Percentiles rank a stretch among this genome's conserved stretches.
These are phyloP conservation scores for Drosophila hawaiiensis DNA, from an alignment of 2,888 invertebrate genomes.

Conservation along the genomic window DNA sequence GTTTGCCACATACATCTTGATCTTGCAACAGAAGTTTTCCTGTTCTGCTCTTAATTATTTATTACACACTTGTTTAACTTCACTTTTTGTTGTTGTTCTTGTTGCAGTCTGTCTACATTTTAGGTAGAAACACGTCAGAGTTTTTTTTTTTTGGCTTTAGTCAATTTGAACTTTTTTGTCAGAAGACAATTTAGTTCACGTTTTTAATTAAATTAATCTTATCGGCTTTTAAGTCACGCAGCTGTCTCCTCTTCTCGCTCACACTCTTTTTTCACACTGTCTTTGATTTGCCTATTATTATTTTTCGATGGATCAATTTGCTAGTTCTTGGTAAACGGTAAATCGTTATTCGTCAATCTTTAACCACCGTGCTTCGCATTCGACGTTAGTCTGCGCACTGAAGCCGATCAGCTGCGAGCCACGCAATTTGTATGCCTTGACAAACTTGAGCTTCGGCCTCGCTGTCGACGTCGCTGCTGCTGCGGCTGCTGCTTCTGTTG, in stretches of 20 bases:
- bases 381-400: constrained; percentile 71
- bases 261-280: background rate
- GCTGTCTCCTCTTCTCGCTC: constrained; percentile 15
- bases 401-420: constrained; percentile 58
- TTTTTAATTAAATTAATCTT: constrained; percentile 58
- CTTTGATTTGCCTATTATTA: constrained; percentile 44
- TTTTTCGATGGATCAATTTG: constrained; percentile 23
- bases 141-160: constrained; percentile 5
- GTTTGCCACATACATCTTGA: constrained; percentile 83
- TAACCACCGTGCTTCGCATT: constrained; percentile 31
- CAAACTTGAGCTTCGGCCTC: constrained; percentile 50
- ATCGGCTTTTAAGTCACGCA: constrained; percentile 39
- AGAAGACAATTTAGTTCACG: constrained; percentile 3
- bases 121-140: constrained; percentile 16
- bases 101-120: constrained; percentile 41
- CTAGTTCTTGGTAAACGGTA: constrained; percentile 8
- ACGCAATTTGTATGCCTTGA: constrained; percentile 71
- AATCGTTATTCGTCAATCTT: background rate
- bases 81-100: constrained; percentile 2
- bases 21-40: constrained; percentile 1
- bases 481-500: constrained; percentile 18
- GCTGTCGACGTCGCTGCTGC: constrained; percentile 7
- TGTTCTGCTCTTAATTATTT: constrained; percentile 1
- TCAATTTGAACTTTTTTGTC: background rate
- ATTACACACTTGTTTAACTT: background rate